Base-by-base conservation (phyloP, 2,113 vertebrate genomes). In the Notothenia coriiceps region DNA sequence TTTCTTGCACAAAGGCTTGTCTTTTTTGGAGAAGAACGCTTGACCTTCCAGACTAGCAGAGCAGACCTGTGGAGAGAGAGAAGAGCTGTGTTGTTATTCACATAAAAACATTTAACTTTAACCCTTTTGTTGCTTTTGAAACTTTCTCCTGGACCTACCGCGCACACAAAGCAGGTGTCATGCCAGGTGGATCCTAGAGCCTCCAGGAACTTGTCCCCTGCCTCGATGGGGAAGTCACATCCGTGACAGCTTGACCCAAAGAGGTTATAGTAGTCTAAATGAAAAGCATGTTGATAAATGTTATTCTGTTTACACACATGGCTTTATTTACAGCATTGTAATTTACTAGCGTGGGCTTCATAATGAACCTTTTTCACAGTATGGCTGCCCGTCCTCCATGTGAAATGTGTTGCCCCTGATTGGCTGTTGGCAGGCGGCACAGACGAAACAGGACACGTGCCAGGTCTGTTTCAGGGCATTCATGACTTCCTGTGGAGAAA, bases 391-490 rank as follows among this genome's bases (percentile, higher is more conserved):
- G 9, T 99, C 98, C 92, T 99, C 98, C 95, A 99, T 94, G 91
- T 99, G 98, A 83, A 99, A 99, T 79, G 96, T 96, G 81, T 97
- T 98, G 91, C 98, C 97, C 82, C 95, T 95, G 91, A 99, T 99
- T 70, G 98, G 98, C 81, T 97, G 96, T 46, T 97, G 95, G 93
- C 98, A 99, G 88, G 97, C 95, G 44, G 94, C 94, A 68, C 98
- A 99, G 77, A 98, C 93, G 14, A 99, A 99, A 88, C 98, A 99
- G 92, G 96, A 95, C 79, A 98, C 96, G 0, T 99, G 98, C 97
- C 97, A 99, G 79, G 97, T 98, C 91, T 99, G 97, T 91, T 99
- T 99, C 94, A 99, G 92, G 83, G 98, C 98, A 89, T 97, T 99
- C 94, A 99, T 99, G 82, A 99, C 95, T 94, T 99, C 97, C 98